A percentile compares a stretch with the other conserved stretches of the same genome.
These are phyloP conservation scores for Glyptemys insculpta DNA, from an alignment of 2,797 vertebrate species.

Conservation along the genomic window DNA sequence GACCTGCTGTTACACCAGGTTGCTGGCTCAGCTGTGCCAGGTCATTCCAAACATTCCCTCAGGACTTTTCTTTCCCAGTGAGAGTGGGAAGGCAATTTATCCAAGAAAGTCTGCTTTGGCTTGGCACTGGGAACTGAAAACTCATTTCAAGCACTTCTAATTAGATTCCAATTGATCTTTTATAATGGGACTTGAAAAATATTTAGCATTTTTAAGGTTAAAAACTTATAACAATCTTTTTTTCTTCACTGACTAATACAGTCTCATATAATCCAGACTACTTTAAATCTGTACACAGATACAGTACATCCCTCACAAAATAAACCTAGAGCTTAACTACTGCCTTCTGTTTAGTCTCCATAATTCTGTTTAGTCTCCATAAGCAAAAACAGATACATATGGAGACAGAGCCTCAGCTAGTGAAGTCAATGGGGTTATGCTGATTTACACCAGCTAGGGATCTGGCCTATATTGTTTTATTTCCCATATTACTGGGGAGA, in stretches of 20 bases:
- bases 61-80: not conserved
- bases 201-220: not conserved
- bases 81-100: not conserved
- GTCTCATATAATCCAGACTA: not conserved
- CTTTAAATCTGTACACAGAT: not conserved
- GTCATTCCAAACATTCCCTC: not conserved
- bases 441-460: not conserved
- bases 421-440: not conserved
- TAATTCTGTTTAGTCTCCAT: slow-evolving; percentile 1
- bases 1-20: not conserved
- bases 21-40: not conserved
- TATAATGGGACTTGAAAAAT: not conserved
- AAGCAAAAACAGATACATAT: slow-evolving; percentile 21
- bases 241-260: not conserved
- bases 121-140: not conserved
- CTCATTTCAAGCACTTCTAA: not conserved
- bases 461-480: not conserved
- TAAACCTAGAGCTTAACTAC: not conserved
- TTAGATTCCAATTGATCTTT: slow-evolving; percentile 18
- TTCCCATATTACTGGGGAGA: not conserved
- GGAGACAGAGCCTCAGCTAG: not conserved
- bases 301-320: not conserved
- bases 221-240: not conserved
- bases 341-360: not conserved
- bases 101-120: not conserved